Evolutionary conservation across 1,140 invertebrate genomes (phyloP).

Genomic region (Zelostemma sp.): DNA sequence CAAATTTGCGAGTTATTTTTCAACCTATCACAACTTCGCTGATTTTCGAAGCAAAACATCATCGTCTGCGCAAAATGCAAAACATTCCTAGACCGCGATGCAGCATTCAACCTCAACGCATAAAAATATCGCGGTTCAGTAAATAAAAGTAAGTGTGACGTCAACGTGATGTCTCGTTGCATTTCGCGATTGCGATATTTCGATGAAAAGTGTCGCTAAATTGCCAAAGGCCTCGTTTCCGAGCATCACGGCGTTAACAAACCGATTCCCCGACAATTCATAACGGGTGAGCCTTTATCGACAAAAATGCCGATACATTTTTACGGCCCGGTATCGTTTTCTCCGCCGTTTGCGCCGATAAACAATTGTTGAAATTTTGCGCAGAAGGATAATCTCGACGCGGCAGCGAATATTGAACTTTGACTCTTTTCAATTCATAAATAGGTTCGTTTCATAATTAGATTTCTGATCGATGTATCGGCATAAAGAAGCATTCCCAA

Average conservation of each 20-base stretch:
- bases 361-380: conserved; percentile 24
- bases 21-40: too few species aligned
- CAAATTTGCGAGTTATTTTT: too few species aligned
- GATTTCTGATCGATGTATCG: neutral
- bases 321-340: conserved; percentile 17
- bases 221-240: neutral
- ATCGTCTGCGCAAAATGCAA: too few species aligned
- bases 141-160: neutral
- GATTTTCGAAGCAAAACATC: too few species aligned
- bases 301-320: conserved; percentile 7
- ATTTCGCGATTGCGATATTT: neutral
- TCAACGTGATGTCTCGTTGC: neutral
- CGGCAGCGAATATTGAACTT: conserved; percentile 33
- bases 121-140: neutral
- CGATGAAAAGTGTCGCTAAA: neutral
- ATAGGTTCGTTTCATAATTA: conserved; percentile 15
- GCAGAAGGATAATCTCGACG: conserved; percentile 28
- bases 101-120: neutral
- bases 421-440: conserved; percentile 33
- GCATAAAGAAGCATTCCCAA: too few species aligned
- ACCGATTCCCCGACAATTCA: neutral
- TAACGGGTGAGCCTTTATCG: conserved; percentile 3
- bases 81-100: too few species aligned
- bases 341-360: conserved; percentile 12
- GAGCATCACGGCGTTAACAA: neutral